Conservation (phyloP, 1,140 invertebrate genomes). For the Drosophila saltans region DNA sequence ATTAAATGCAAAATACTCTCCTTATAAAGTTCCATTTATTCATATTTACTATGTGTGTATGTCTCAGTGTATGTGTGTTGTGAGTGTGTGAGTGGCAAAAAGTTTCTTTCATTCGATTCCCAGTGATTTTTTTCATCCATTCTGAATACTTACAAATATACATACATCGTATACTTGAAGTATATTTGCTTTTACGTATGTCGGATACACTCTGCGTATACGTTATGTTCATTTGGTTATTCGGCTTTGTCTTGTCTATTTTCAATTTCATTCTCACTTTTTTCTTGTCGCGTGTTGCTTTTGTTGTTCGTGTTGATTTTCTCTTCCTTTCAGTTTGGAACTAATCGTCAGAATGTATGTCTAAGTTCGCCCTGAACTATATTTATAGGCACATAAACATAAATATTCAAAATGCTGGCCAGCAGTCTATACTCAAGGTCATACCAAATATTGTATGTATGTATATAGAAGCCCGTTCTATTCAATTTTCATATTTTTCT, state of each 20-base stretch:
- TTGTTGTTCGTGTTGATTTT: slow-evolving; percentile 51
- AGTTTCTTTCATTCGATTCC: background rate
- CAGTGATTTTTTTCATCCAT: background rate
- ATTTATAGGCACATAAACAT: slow-evolving; percentile 61
- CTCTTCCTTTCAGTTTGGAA: slow-evolving; percentile 54
- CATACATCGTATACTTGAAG: slow-evolving; percentile 1
- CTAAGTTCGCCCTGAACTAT: slow-evolving; percentile 69
- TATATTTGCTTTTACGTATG: slow-evolving; percentile 21
- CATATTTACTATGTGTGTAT: background rate
- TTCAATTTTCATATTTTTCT: slow-evolving; percentile 7
- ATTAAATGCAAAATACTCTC: background rate
- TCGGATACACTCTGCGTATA: slow-evolving; percentile 26
- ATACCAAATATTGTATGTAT: slow-evolving; percentile 38
- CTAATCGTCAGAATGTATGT: slow-evolving; percentile 60
- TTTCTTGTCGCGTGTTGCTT: slow-evolving; percentile 48
- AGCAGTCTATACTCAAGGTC: slow-evolving; percentile 62
- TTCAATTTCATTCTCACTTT: slow-evolving; percentile 26
- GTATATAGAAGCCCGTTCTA: slow-evolving; percentile 18
- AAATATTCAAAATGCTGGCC: slow-evolving; percentile 67
- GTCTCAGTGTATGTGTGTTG: background rate
- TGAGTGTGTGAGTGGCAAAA: too few relatives aligned
- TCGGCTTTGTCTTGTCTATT: slow-evolving; percentile 22
- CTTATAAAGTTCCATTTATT: background rate
- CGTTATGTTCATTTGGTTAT: slow-evolving; percentile 35
- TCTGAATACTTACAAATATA: background rate